Percentiles rank a stretch among this genome's conserved stretches.
These are phyloP conservation scores for Strigamia maritima DNA, from an alignment of 2,888 invertebrate species.

Conservation along the genomic window DNA sequence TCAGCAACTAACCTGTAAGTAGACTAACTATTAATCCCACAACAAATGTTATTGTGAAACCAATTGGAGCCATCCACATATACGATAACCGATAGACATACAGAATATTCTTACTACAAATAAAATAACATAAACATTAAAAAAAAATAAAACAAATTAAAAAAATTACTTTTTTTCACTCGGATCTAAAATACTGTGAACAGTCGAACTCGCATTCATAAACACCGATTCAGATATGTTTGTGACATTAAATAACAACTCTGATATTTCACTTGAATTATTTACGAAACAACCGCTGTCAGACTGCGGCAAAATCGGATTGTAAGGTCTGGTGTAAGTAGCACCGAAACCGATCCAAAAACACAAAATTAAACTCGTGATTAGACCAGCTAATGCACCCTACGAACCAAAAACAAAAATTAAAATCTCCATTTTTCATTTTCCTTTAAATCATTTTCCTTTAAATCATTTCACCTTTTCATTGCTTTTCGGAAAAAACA, in stretches of 20 bases:
- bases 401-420: conserved; percentile 48
- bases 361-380: conserved; percentile 64
- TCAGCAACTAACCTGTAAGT: conserved; percentile 37
- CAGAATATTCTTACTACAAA: conserved; percentile 45
- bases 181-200: background rate
- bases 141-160: background rate
- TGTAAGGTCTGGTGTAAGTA: conserved; percentile 62
- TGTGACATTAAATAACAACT: background rate
- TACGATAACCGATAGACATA: conserved; percentile 55
- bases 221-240: background rate
- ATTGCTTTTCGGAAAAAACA: conserved; percentile 71
- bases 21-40: conserved; percentile 39
- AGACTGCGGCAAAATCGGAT: conserved; percentile 48
- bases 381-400: conserved; percentile 68
- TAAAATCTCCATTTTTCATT: background rate
- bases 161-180: background rate
- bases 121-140: conserved; percentile 19
- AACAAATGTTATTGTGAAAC: conserved; percentile 50
- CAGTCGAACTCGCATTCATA: background rate
- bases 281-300: conserved; percentile 43
- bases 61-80: conserved; percentile 55
- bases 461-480: no score
- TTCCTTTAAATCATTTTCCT: no score
- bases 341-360: conserved; percentile 83
- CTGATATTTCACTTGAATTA: background rate